Conservation (phyloP, 2,888 invertebrate genomes). For the Pseudococcus viburni region DNA sequence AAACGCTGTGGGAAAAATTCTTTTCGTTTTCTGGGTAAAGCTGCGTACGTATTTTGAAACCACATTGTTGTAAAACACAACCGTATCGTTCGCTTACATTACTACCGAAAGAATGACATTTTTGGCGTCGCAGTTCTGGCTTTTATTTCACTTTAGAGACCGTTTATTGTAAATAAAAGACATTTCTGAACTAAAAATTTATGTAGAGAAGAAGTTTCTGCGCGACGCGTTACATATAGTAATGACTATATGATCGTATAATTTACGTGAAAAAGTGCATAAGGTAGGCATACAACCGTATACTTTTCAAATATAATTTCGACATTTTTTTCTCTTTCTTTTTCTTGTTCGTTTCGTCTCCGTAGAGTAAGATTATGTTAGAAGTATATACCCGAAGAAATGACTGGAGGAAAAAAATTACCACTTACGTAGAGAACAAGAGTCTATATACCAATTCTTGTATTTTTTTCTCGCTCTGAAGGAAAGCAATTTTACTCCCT, state of each 20-base stretch:
- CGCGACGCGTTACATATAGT: slow-evolving; percentile 51
- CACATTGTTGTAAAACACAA: slow-evolving; percentile 57
- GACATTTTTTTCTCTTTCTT: background rate
- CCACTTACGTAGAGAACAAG: background rate
- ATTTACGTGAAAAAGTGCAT: slow-evolving; percentile 36
- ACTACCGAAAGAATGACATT: slow-evolving; percentile 54
- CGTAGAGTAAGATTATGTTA: slow-evolving; percentile 16
- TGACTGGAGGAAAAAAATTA: background rate
- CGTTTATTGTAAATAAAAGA: slow-evolving; percentile 57
- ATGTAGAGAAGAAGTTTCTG: slow-evolving; percentile 45
- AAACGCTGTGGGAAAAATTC: slow-evolving; percentile 57
- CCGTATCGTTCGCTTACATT: slow-evolving; percentile 56
- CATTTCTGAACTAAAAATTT: slow-evolving; percentile 53
- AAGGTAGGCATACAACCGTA: slow-evolving; percentile 23
- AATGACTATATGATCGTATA: slow-evolving; percentile 45
- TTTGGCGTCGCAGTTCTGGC: slow-evolving; percentile 57
- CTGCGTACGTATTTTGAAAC: slow-evolving; percentile 51
- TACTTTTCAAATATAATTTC: slow-evolving; percentile 43
- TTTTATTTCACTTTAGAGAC: slow-evolving; percentile 57
- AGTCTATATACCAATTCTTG: background rate
- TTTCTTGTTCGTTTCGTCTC: background rate
- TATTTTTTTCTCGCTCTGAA: background rate
- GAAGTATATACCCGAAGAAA: background rate
- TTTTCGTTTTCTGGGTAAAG: slow-evolving; percentile 47
- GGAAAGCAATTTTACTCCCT: background rate